Conservation (phyloP, 2,888 invertebrate species). For the Trilocha varians region DNA sequence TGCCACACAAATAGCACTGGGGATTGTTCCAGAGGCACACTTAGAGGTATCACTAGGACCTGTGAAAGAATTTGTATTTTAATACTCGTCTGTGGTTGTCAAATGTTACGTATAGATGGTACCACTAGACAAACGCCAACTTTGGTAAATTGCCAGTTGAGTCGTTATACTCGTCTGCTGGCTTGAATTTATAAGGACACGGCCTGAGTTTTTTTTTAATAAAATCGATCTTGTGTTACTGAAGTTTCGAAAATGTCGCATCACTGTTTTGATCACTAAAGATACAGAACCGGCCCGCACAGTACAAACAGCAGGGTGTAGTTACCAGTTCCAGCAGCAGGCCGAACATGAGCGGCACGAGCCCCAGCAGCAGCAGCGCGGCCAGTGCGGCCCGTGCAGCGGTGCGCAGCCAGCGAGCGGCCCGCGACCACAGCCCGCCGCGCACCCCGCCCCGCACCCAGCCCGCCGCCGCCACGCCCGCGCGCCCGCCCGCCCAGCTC, state of each 20-base stretch:
- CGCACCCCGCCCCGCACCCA: conserved; percentile 91
- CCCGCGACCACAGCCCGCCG: conserved; percentile 79
- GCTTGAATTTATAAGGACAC: too few relatives aligned
- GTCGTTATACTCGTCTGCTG: too few relatives aligned
- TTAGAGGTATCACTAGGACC: conserved; percentile 89
- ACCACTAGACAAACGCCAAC: too few relatives aligned
- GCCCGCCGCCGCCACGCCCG: conserved; percentile 84
- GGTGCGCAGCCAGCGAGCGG: conserved; percentile 81
- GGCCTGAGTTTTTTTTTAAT: too few relatives aligned
- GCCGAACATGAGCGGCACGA: conserved; percentile 94
- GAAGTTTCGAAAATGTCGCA: background rate
- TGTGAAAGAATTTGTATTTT: conserved; percentile 20
- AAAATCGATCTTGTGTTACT: too few relatives aligned
- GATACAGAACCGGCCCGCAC: background rate
- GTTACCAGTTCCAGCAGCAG: conserved; percentile 87
- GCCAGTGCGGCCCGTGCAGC: conserved; percentile 85
- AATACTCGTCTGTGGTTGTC: too few relatives aligned
- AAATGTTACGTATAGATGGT: too few relatives aligned
- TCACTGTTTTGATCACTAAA: background rate
- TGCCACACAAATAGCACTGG: conserved; percentile 93
- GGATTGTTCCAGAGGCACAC: conserved; percentile 93
- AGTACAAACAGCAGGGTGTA: conserved; percentile 2
- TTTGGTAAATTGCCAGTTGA: too few relatives aligned
- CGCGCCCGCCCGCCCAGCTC: conserved; percentile 93
- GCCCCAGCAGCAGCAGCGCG: conserved; percentile 84